Evolutionary conservation across 1,140 invertebrate species (phyloP).

Genomic region (Drosophila novamexicana): DNA sequence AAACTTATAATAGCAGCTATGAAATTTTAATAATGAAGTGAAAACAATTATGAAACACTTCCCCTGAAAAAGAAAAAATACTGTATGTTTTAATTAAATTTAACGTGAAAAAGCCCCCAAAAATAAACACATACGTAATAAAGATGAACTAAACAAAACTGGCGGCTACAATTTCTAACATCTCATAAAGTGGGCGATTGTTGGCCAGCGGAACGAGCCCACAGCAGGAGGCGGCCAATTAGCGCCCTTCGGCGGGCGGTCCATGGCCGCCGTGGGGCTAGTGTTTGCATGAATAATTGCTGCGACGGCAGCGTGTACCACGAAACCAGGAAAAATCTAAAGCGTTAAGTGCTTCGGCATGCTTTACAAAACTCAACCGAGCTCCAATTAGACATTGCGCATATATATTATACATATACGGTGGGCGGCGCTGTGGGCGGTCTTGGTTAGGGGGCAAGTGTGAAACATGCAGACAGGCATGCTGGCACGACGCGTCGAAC

Average conservation of each 20-base stretch:
- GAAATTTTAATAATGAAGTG: slow-evolving; percentile 22
- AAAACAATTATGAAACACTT: slow-evolving; percentile 44
- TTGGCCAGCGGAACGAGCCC: slow-evolving; percentile 30
- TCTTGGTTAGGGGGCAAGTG: slow-evolving; percentile 59
- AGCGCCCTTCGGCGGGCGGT: slow-evolving; percentile 46
- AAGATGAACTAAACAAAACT: slow-evolving; percentile 39
- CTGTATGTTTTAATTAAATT: slow-evolving; percentile 60
- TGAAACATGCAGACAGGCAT: slow-evolving; percentile 70
- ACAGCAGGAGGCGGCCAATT: slow-evolving; percentile 29
- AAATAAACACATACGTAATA: slow-evolving; percentile 40
- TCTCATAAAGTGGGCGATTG: slow-evolving; percentile 16
- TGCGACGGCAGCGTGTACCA: slow-evolving; percentile 46
- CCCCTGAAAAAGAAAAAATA: slow-evolving; percentile 46
- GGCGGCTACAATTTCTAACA: slow-evolving; percentile 33
- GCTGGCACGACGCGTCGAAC: slow-evolving; percentile 79
- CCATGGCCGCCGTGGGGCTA: slow-evolving; percentile 30
- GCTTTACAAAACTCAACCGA: slow-evolving; percentile 59
- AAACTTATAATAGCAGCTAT: slow-evolving; percentile 1
- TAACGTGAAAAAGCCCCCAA: slow-evolving; percentile 10
- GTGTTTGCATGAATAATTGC: slow-evolving; percentile 57
- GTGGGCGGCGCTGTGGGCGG: slow-evolving; percentile 62
- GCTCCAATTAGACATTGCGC: slow-evolving; percentile 45
- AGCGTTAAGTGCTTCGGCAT: slow-evolving; percentile 55
- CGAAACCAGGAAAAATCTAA: slow-evolving; percentile 49
- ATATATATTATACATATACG: slow-evolving; percentile 19